Conservation (phyloP, 2,797 vertebrate species). For the Enteromius viviparus region DNA sequence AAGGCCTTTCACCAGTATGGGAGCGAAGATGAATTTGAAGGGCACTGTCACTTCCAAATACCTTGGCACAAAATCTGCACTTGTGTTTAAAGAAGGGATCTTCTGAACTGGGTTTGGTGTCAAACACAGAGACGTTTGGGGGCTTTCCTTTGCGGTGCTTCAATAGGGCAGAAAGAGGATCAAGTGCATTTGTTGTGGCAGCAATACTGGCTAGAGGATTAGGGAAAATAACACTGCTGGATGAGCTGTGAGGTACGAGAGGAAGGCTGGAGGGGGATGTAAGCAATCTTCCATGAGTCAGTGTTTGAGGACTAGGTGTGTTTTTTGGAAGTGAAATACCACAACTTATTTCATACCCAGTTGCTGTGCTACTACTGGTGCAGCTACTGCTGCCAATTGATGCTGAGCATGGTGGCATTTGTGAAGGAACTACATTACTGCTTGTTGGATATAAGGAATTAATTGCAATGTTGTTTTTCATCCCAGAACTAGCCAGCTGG, state of each 20-base stretch:
- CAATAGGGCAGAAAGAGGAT: conserved; percentile 94
- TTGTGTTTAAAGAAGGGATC: conserved; percentile 99
- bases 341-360: conserved; percentile 68
- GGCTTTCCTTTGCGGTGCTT: conserved; percentile 99
- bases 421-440: conserved; percentile 75
- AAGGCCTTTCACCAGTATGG: conserved; percentile 97
- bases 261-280: conserved; percentile 89
- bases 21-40: conserved; percentile 99
- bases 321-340: conserved; percentile 82
- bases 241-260: conserved; percentile 96
- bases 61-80: conserved; percentile 99
- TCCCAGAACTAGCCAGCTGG: conserved; percentile 80
- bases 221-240: conserved; percentile 97
- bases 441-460: conserved; percentile 77
- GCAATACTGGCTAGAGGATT: conserved; percentile 98
- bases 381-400: conserved; percentile 73
- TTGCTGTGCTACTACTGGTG: conserved; percentile 64
- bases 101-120: conserved; percentile 95
- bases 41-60: conserved; percentile 98
- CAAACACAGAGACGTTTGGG: conserved; percentile 96
- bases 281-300: conserved; percentile 87
- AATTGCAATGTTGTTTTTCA: conserved; percentile 76
- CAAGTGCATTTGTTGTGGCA: conserved; percentile 94
- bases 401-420: conserved; percentile 78
- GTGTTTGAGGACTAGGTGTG: conserved; percentile 83